Evolutionary conservation across 2,113 vertebrate genomes (phyloP), one percentile per base, ranked within the genome.

Genomic region (Melozone crissalis): DNA sequence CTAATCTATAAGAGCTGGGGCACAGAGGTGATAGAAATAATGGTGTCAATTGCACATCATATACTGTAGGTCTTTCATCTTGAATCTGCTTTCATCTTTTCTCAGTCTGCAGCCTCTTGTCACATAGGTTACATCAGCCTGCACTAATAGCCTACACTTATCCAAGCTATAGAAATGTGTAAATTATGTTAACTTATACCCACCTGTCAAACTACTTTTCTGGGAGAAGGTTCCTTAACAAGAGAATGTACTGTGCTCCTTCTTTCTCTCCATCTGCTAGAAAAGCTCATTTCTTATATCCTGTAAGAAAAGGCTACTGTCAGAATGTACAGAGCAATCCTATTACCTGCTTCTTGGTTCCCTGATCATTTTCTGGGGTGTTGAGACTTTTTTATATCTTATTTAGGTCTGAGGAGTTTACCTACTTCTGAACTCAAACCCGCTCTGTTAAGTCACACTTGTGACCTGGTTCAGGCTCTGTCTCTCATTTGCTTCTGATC

Each of bases 11-110:
- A 74, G 51, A 88, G 76, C 68, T 81, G 80, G 68, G 39, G 79
- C 33, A 81, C 67, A 83, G 46, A 89, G 61, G 87, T 77, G 78
- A 28, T 47, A 63, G 84, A 55, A 83, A 71, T 76, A 79, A 76
- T 31, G 68, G 63, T 74, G 59, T 62, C 87, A 88, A 61, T 91
- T 90, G 74, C 84, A 85, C 84, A 85, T 79, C 62, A 30, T 46
- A 69, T 71, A 54, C 44, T 69, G 35, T 35, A 86, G 78, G 55
- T 87, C 80, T 93, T 96, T 89, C 84, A 88, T 95, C 67, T 90
- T 31, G 1, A 71, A 80, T 57, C 59, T 83, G 86, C 71, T 94
- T 96, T 96, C 90, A 95, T 97, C 93, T 93, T 90, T 83, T 61
- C 44, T 90, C 87, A 80, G 63, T 90, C 94, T 92, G 59, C 75